Conservation (phyloP, 2,797 vertebrate genomes). For the Rhinogobio ventralis region DNA sequence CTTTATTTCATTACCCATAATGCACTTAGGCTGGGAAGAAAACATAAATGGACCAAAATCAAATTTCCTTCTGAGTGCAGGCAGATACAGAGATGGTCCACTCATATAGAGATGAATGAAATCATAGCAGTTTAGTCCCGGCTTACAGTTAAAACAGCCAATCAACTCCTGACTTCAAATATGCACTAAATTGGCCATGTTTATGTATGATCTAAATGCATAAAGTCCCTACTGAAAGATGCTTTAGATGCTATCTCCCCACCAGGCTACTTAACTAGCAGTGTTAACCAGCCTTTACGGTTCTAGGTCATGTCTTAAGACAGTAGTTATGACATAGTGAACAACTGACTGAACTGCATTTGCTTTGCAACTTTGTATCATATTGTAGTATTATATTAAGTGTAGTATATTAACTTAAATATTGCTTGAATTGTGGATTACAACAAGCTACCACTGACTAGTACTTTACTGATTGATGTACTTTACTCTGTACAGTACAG, state of each 20-base stretch:
- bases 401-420: too few relatives aligned
- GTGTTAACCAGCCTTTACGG: neutral
- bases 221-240: neutral
- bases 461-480: neutral
- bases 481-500: neutral
- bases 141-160: neutral
- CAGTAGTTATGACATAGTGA: neutral
- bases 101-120: neutral
- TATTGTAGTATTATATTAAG: neutral
- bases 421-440: neutral
- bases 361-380: neutral
- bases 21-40: slow-evolving; percentile 30
- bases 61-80: slow-evolving; percentile 45
- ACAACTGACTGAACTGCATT: neutral
- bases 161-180: too few relatives aligned
- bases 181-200: neutral
- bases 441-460: neutral
- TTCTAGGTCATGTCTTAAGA: neutral
- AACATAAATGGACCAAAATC: slow-evolving; percentile 56
- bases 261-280: neutral
- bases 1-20: slow-evolving; percentile 14
- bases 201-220: neutral
- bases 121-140: neutral
- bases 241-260: neutral
- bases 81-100: neutral